These are phyloP conservation scores for Sarotherodon lohbergeri DNA, from an alignment of 2,113 vertebrate species.

Conservation along the genomic window DNA sequence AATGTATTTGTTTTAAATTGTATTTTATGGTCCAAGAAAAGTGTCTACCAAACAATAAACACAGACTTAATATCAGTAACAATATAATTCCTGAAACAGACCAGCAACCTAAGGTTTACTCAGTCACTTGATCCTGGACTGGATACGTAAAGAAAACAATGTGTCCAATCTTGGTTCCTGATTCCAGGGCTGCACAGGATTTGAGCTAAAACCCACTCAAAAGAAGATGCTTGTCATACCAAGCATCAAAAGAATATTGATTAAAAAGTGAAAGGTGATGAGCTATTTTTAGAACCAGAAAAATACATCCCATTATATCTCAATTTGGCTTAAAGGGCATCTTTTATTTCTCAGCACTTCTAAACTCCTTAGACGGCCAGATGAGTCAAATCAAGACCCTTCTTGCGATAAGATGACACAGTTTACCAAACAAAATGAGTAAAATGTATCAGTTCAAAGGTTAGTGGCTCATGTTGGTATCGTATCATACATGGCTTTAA, in stretches of 20 bases:
- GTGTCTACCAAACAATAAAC: fast-evolving
- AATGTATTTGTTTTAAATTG: fast-evolving
- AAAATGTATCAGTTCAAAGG: neutral
- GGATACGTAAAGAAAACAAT: neutral
- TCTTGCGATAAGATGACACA: neutral
- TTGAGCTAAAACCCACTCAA: neutral
- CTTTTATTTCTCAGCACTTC: neutral
- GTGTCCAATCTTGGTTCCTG: neutral
- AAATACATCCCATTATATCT: neutral
- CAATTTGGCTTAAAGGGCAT: neutral
- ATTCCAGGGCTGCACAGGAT: neutral
- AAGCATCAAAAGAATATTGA: neutral
- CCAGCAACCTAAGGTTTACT: neutral
- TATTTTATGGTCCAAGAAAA: neutral
- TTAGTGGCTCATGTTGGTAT: neutral
- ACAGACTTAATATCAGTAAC: neutral
- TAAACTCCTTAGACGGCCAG: neutral
- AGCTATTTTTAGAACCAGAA: neutral
- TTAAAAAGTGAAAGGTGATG: neutral
- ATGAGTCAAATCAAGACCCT: neutral
- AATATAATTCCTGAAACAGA: neutral
- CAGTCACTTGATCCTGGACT: neutral
- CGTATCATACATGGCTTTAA: neutral
- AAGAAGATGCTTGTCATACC: neutral
- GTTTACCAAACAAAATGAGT: neutral